phyloP scores from a whole-genome alignment of 2,113 vertebrate genomes.

The Tetrax tetrax region DNA sequence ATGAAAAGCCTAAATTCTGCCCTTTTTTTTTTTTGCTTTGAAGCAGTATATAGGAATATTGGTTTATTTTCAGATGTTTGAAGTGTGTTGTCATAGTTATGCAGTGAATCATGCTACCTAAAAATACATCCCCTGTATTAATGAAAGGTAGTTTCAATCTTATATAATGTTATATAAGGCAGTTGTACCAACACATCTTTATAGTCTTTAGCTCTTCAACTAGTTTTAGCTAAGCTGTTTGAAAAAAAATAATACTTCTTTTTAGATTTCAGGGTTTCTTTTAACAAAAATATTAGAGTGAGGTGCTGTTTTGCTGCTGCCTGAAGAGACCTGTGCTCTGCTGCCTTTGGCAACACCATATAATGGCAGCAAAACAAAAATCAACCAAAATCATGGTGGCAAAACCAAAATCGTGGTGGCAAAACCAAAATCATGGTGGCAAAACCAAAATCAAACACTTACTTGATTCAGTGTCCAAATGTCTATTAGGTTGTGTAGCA shows the following conservation, averaged over 20 bases:
- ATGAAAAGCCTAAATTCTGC: background rate
- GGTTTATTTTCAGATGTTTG: background rate
- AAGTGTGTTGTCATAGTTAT: constrained; percentile 17
- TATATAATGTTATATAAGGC: background rate
- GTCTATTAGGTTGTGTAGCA: background rate
- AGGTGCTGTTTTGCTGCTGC: background rate
- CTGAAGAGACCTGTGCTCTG: background rate
- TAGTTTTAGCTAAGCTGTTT: background rate
- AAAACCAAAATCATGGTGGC: background rate
- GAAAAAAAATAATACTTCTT: background rate
- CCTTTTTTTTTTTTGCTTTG: background rate
- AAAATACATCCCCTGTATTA: background rate
- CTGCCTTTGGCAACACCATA: background rate
- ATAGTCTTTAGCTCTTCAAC: background rate
- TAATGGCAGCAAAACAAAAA: background rate
- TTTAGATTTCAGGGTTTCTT: background rate
- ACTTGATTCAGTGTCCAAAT: background rate
- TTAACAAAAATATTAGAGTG: background rate
- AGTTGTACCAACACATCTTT: background rate
- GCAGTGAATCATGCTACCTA: constrained; percentile 7
- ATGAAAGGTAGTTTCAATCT: background rate
- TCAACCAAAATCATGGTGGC: background rate
- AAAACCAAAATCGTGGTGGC: background rate
- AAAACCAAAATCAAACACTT: background rate
- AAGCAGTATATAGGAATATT: background rate